A percentile compares a stretch with the other conserved stretches of the same genome.
These are phyloP conservation scores for Agriopis marginaria DNA, from an alignment of 2,888 invertebrate species.

Conservation along the genomic window DNA sequence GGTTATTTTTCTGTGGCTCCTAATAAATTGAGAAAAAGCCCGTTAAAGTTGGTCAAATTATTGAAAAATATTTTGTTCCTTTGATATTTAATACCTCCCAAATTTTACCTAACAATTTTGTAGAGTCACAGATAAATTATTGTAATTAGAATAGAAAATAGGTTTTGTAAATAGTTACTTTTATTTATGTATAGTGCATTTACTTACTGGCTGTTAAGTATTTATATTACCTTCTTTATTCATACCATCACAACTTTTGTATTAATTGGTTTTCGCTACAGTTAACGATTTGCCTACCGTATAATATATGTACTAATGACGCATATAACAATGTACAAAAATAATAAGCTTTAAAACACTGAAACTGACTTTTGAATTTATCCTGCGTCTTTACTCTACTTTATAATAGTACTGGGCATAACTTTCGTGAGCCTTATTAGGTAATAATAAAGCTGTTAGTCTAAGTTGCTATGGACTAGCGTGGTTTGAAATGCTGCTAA, in stretches of 20 bases:
- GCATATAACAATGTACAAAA: conserved; percentile 83
- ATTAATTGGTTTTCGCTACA: conserved; percentile 58
- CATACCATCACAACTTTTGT: conserved; percentile 62
- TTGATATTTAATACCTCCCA: neutral
- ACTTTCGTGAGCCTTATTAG: no score
- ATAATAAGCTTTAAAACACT: conserved; percentile 81
- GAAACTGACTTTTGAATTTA: conserved; percentile 57
- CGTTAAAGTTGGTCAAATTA: neutral
- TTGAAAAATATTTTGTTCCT: conserved; percentile 1
- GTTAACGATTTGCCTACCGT: conserved; percentile 56
- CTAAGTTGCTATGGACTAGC: no score
- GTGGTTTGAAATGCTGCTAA: no score
- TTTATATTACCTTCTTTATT: conserved; percentile 63
- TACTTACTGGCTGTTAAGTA: conserved; percentile 81
- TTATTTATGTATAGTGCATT: conserved; percentile 80
- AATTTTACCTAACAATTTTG: conserved; percentile 15
- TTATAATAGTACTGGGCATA: no score
- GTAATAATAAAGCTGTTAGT: no score
- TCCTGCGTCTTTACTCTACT: no score
- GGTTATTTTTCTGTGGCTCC: conserved; percentile 23
- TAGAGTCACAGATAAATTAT: conserved; percentile 27
- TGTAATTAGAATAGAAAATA: conserved; percentile 30
- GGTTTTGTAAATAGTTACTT: conserved; percentile 74
- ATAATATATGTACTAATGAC: conserved; percentile 66
- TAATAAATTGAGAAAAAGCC: neutral